Base-by-base conservation (phyloP, 2,113 vertebrate genomes). In the Physeter macrocephalus region DNA sequence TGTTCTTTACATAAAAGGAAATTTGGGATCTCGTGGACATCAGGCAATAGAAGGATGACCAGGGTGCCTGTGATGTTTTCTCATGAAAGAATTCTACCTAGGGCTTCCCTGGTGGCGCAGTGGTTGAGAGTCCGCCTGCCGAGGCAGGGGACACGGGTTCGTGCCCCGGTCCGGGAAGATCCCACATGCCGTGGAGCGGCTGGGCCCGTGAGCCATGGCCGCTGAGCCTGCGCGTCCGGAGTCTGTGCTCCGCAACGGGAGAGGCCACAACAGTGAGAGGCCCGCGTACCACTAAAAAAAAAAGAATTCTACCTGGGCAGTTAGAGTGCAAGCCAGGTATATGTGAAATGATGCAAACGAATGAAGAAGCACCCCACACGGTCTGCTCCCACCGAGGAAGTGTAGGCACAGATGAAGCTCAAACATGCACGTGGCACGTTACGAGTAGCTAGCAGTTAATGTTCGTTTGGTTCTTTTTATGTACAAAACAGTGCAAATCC, bases 401-500 rank as follows among this genome's bases (percentile, higher is more conserved):
- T 17, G 0, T 3, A 61, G 4, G 23, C 21, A 4, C 31, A 13
- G 23, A 12, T 6, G 3, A 36, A 78, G 25, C 54, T 23, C 8
- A 2, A 14, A 17, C 0, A 1, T 14, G 27, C 41, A 10, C 25
- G 0, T 1, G 14, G 34, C 86, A 52, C 39, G 25, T 39, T 66
- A 31, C 1, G 17, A 72, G 78, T n/a, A 67, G 86, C 64, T 87
- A 91, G 94, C 0, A 4, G 82, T 87, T 96, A 57, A 81, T 36
- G 69, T 43, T 69, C 34, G 0, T 61, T 93, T 88, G 84, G 81
- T 82, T 96, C 88, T 93, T 96, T 96, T 95, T 94, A 93, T 87
- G 92, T 94, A 87, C 92, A 96, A 92, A 97, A 83, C 82, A 89
- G 57, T 86, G 84, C 86, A 21, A 93, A 94, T 69, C 95, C 69